phyloP scores from a whole-genome alignment of 2,797 vertebrate genomes.

The Monodelphis domestica region DNA sequence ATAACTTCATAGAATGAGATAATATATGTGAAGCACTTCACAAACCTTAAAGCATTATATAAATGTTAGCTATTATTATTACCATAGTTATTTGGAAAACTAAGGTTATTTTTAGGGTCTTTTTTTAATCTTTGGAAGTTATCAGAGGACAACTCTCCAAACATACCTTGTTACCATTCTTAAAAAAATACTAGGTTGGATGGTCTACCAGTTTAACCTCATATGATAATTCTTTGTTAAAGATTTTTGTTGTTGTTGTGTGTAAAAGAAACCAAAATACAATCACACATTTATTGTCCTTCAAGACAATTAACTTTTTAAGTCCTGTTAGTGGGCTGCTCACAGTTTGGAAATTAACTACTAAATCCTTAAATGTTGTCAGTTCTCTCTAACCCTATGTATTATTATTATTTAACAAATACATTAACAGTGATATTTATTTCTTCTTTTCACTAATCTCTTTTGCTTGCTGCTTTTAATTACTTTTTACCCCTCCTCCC shows the following conservation, averaged over 20 bases:
- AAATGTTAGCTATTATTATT: neutral
- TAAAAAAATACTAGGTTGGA: slow-evolving; percentile 25
- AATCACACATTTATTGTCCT: neutral
- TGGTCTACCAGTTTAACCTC: slow-evolving; percentile 14
- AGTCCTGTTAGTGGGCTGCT: neutral
- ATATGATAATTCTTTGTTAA: neutral
- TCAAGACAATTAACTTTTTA: neutral
- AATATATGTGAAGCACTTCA: neutral
- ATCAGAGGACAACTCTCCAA: neutral
- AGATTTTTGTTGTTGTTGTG: neutral
- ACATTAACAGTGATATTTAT: neutral
- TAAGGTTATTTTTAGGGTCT: neutral
- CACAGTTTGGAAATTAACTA: neutral
- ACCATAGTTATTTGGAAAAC: neutral
- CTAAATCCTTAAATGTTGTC: neutral
- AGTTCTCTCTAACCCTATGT: neutral
- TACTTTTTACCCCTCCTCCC: neutral
- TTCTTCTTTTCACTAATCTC: neutral
- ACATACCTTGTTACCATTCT: neutral
- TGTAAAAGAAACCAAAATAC: slow-evolving; percentile 39
- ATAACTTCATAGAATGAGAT: neutral
- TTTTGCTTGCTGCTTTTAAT: neutral
- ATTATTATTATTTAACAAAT: neutral
- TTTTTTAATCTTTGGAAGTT: slow-evolving; percentile 1
- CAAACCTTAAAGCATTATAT: neutral